Evolutionary conservation across 2,888 invertebrate species (phyloP), one percentile per base, ranked within the genome.

Genomic region (Operophtera brumata): DNA sequence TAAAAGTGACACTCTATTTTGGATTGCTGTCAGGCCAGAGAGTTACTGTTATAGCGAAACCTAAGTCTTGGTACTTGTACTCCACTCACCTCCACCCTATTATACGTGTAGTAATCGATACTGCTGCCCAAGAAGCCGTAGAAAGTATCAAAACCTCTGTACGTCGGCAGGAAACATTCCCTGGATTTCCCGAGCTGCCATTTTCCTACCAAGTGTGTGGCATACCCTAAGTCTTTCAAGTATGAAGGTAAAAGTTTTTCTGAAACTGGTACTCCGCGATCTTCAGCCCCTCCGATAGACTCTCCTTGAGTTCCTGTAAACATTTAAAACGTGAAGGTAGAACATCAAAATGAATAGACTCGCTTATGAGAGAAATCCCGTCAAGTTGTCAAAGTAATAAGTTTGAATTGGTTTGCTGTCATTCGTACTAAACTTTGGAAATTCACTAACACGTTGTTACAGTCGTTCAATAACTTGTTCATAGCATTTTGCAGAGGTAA

Each of bases 131-230:
- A 94, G 82, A 95, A 97, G 40, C 97, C 97, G 71, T 93, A 95
- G 78, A 96, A 96, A 34, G 92, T 91, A 71, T 95, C 93, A 79
- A 96, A 96, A 44, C 96, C 96, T 64, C 95, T 91, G 69, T 90
- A 91, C 36, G 91, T 92, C 1, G 96, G 96, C 0, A 94, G 93
- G 80, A 93, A 95, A 65, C 92, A 91, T 63, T 91, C 90, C 52
- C 91, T 89, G 67, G 92, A 93, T 82, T 93, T 94, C n/a, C 97
- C 96, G 69, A 96, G 89, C 81, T 94, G 93, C 97, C 97, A 97
- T 91, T 97, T 97, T 36, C 97, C 97, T 10, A 97, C 91, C 36
- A 95, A 90, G 78, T 95, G 93, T 2, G 96, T 96, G 8, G 82
- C 81, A 82, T 97, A 97, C 10, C 96, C 96, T 48, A 96, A 86